Conservation (phyloP, 2,888 invertebrate genomes). For the Argyra leucocephala region DNA sequence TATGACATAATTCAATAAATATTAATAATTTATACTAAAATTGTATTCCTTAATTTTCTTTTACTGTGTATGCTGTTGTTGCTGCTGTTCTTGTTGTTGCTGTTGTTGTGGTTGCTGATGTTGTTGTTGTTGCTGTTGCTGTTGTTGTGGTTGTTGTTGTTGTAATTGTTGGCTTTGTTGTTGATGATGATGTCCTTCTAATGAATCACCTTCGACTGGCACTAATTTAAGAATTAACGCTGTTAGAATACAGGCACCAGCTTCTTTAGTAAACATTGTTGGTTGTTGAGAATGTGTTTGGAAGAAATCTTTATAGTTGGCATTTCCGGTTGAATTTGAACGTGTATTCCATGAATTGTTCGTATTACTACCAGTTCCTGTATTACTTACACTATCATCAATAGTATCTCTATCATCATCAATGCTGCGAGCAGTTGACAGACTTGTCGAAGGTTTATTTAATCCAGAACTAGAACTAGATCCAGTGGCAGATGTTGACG, state of each 20-base stretch:
- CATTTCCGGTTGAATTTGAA: constrained; percentile 14
- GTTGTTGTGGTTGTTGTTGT: background rate
- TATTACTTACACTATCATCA: constrained; percentile 14
- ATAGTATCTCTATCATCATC: constrained; percentile 7
- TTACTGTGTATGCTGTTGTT: background rate
- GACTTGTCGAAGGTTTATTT: background rate
- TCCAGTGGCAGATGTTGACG: constrained; percentile 19
- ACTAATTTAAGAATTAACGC: constrained; percentile 40
- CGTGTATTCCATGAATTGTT: background rate
- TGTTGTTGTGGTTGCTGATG: too few species aligned
- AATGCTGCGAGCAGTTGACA: constrained; percentile 7
- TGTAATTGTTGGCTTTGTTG: background rate
- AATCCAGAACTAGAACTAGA: constrained; percentile 1
- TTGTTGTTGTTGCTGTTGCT: too few species aligned
- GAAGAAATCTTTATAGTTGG: background rate
- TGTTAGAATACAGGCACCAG: constrained; percentile 42
- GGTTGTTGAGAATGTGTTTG: constrained; percentile 20
- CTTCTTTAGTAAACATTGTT: constrained; percentile 42
- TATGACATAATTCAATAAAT: background rate
- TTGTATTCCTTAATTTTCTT: background rate
- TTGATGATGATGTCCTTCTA: constrained; percentile 1
- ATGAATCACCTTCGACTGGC: constrained; percentile 23
- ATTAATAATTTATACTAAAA: background rate
- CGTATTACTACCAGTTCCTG: background rate
- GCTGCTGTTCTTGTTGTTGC: too few species aligned